Evolutionary conservation across 92 coral and sea anemone species (phyloP), one percentile per base, ranked within the genome.

Genomic region (Diadumene lineata): DNA sequence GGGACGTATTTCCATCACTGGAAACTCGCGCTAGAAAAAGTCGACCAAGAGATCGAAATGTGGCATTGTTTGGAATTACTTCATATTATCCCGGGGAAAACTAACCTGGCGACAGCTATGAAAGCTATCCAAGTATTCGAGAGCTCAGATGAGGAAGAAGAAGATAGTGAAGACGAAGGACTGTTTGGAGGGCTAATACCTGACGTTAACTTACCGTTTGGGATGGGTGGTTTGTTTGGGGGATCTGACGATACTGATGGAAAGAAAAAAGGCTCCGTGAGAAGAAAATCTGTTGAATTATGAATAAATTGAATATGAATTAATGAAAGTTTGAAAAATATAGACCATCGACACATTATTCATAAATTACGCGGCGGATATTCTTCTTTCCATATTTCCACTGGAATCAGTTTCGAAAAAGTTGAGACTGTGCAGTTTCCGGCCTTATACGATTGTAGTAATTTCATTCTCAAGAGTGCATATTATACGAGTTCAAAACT

Each of bases 1-100:
- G 97, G 97, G 0, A 85, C 86, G 30, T 74, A 81, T 31, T 81
- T 81, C 57, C 92, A 87, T 43, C 97, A 91, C 66, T 91, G 97
- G 97, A 85, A 87, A 33, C 79, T 91, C 24, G 77, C 75, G 74
- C 69, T 87, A 0, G 85, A 91, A 7, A 91, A 89, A 32, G 90
- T n/a, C n/a, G n/a, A 78, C 60, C 86, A 79, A 8, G 82, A 86
- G 38, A 86, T 86, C 31, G 89, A 77, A n/a, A 87, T 91, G 97
- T 91, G 97, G 97, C 97, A 91, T 44, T 76, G 84, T 16, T 76
- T 91, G 24, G 90, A 91, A 46, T 73, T 84, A 6, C 80, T 91
- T 44, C 86, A 91, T 66, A 91, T 91, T 69, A 85, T 87, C 13
- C 97, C 97, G 17, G 89, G 97, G 1, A 87, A 91, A 64, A 91